These are phyloP conservation scores for Gonioctena quinquepunctata DNA, from an alignment of 1,140 invertebrate species.

Conservation along the genomic window DNA sequence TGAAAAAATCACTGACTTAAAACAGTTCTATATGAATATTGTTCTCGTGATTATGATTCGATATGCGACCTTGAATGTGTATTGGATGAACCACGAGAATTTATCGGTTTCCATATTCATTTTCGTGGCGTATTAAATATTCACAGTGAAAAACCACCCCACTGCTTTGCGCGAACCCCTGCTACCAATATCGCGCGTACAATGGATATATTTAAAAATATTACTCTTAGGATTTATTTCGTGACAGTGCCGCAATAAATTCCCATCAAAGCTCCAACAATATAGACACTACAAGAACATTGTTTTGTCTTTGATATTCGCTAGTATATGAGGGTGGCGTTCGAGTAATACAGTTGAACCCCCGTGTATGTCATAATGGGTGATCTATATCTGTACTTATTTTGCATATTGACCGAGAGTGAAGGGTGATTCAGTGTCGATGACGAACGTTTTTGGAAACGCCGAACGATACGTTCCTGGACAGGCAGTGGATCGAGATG, in stretches of 20 bases:
- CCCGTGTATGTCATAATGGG: conserved; percentile 20
- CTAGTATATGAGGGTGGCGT: not conserved
- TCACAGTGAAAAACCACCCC: not conserved
- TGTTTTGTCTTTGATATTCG: conserved; percentile 24
- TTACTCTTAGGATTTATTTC: conserved; percentile 20
- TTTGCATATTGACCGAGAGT: conserved; percentile 23
- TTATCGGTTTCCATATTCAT: conserved; percentile 3
- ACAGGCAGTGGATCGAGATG: no score
- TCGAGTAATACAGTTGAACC: conserved; percentile 1
- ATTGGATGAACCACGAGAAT: not conserved
- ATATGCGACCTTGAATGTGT: no score
- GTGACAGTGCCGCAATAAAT: conserved; percentile 18
- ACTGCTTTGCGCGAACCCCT: not conserved
- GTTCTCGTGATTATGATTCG: no score
- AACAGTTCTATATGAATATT: no score
- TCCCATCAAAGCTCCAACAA: conserved; percentile 22
- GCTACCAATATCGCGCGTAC: conserved; percentile 6
- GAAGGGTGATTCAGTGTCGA: conserved; percentile 16
- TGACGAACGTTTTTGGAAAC: conserved; percentile 13
- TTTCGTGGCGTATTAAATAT: conserved; percentile 1
- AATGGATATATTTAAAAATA: conserved; percentile 19
- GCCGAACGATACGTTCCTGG: no score
- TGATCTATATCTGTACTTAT: conserved; percentile 22
- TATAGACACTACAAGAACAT: conserved; percentile 20
- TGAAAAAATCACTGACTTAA: no score